Base-by-base conservation (phyloP, 2,797 vertebrate species). In the Dryobates pubescens region DNA sequence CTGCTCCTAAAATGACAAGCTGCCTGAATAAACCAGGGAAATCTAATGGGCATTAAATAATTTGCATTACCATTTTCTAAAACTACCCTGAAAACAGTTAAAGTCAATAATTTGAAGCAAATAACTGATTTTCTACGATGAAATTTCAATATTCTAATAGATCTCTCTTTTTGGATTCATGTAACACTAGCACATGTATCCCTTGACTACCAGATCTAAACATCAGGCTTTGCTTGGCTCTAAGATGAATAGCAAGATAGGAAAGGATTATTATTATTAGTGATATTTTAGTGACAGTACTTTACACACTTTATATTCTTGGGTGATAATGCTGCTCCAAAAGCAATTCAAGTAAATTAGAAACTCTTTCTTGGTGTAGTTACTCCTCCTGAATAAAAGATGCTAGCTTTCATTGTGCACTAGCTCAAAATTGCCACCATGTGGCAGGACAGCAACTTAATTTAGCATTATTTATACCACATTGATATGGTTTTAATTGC, bases 401-500 rank as follows among this genome's bases (percentile, higher is more conserved):
- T 7, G 51, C 54, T 27, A 45, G 49, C 54, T 95, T 70, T 93
- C 79, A 73, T 78, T 92, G 71, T 89, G 91, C 79, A 92, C 88
- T 92, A 96, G 96, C 97, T 97, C 97, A 97, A 97, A 97, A 96
- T 97, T 97, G 97, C 97, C 97, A 97, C 96, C 97, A 94, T 94
- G 96, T 97, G 96, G 96, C 96, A 61, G 59, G 90, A 96, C 86
- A 95, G 82, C 81, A 76, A 91, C 80, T 93, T 94, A 89, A 90
- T 91, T 88, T 89, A 83, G 54, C 38, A 89, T 61, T 81, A 96
- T 89, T 92, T 94, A 67, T 89, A 86, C 12, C 54, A 30, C 29
- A 84, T 32, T 95, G 61, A 82, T 89, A 89, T 1, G 61, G 84
- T 89, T 97, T 93, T 96, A 93, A 96, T 88, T 92, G 95, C 81